phyloP scores from a whole-genome alignment of 2,888 invertebrate genomes.

The Keiferia lycopersicella region DNA sequence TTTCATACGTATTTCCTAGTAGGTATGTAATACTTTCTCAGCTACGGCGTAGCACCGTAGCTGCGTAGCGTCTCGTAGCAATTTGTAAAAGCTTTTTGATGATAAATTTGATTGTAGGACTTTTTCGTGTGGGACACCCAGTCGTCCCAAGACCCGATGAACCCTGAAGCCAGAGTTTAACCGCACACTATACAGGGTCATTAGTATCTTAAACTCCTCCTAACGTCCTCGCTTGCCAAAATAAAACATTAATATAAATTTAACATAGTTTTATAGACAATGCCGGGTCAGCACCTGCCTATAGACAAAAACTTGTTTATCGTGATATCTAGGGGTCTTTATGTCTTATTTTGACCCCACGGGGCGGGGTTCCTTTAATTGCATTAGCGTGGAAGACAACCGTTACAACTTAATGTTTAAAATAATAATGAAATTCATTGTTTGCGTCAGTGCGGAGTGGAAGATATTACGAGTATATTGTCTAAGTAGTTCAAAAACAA shows the following conservation, averaged over 20 bases:
- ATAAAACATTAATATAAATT: slow-evolving; percentile 76
- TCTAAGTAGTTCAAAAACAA: no score
- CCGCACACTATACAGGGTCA: no score
- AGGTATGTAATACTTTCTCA: not conserved
- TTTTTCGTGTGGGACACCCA: no score
- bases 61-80: slow-evolving; percentile 1
- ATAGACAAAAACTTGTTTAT: slow-evolving; percentile 11
- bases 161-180: no score
- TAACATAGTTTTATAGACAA: slow-evolving; percentile 49
- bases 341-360: slow-evolving; percentile 12
- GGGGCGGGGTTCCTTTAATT: slow-evolving; percentile 17
- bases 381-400: slow-evolving; percentile 2
- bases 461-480: no score
- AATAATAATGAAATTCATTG: not conserved
- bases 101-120: not conserved
- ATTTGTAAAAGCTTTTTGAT: not conserved
- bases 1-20: no score
- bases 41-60: slow-evolving; percentile 7
- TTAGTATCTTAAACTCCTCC: no score
- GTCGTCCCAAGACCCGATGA: no score
- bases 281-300: slow-evolving; percentile 56
- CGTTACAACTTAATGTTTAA: slow-evolving; percentile 10
- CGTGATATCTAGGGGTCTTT: not conserved
- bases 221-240: slow-evolving; percentile 64
- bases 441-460: no score